A percentile compares a stretch with the other conserved stretches of the same genome.
phyloP scores from a whole-genome alignment of 2,113 vertebrate genomes.

The Sapayoa aenigma region DNA sequence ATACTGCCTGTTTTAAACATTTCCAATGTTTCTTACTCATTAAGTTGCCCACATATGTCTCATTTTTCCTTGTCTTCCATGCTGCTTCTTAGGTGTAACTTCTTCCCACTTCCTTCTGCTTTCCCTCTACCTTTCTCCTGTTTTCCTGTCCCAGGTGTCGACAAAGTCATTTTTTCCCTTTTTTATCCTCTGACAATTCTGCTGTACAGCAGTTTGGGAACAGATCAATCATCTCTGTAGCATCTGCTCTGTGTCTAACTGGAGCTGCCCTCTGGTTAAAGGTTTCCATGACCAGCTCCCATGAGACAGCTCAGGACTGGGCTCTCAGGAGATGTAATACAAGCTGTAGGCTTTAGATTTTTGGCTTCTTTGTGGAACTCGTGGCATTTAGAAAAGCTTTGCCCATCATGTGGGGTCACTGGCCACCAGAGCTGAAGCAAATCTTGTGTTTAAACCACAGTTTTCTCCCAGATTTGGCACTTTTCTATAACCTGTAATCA shows the following conservation, averaged over 20 bases:
- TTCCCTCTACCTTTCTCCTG: neutral
- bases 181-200: neutral
- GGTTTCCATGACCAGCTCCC: neutral
- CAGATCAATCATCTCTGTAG: neutral
- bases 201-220: neutral
- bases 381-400: neutral
- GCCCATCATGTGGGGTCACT: fast-evolving
- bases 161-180: neutral
- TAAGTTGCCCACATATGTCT: neutral
- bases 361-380: neutral
- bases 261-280: neutral
- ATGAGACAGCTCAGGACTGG: neutral
- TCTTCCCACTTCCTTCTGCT: neutral
- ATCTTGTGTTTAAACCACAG: neutral
- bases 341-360: neutral
- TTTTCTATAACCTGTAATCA: neutral
- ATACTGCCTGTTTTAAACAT: fast-evolving
- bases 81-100: neutral
- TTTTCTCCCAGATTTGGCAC: neutral
- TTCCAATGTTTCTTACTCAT: neutral
- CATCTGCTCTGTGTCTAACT: neutral
- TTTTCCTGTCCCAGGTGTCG: neutral
- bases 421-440: neutral
- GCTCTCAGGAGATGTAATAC: neutral
- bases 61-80: neutral